phyloP scores from a whole-genome alignment of 2,888 invertebrate species.

The Neocrepidodera transversa region DNA sequence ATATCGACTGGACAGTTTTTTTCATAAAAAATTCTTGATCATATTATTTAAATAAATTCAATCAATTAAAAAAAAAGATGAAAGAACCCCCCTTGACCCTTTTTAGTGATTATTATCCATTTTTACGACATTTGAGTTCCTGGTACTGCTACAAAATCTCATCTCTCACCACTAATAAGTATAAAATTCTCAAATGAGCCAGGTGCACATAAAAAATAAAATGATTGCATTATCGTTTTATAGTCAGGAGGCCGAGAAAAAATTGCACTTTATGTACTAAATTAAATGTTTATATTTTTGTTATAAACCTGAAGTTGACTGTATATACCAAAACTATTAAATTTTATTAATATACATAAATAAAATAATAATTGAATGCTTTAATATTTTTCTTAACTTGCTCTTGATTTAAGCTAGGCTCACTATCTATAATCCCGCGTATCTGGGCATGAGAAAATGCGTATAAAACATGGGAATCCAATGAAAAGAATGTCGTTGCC shows the following conservation, averaged over 20 bases:
- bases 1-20: no score
- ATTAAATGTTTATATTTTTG: no score
- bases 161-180: conserved; percentile 23
- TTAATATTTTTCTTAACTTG: no score
- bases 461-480: conserved; percentile 39
- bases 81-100: conserved; percentile 9
- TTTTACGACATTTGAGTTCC: conserved; percentile 20
- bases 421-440: conserved; percentile 15
- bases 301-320: no score
- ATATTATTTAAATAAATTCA: no score
- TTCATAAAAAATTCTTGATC: no score
- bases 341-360: not conserved
- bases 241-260: conserved; percentile 4
- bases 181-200: conserved; percentile 23
- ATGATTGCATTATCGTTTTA: conserved; percentile 32
- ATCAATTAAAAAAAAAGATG: not conserved
- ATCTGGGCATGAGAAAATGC: conserved; percentile 37
- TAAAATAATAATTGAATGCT: no score
- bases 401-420: no score
- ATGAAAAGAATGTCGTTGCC: conserved; percentile 41
- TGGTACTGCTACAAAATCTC: conserved; percentile 17
- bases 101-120: conserved; percentile 18
- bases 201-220: conserved; percentile 33
- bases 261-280: no score
- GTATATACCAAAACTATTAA: no score